These are phyloP conservation scores for Microctonus hyperodae DNA, from an alignment of 2,888 invertebrate genomes.

Conservation along the genomic window DNA sequence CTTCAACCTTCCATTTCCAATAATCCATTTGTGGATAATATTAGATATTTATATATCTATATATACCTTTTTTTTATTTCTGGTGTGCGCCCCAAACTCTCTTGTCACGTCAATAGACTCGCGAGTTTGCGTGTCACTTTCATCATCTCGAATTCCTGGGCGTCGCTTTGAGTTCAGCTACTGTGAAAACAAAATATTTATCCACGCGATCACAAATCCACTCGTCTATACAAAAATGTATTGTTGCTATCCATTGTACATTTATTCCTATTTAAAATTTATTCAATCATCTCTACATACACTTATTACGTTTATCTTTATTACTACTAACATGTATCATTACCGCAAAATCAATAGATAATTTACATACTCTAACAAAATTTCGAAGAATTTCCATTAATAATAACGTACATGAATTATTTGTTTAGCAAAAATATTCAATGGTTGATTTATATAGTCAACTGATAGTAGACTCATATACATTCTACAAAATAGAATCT, in stretches of 20 bases:
- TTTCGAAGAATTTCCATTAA: not conserved
- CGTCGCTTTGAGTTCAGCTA: slow-evolving; percentile 24
- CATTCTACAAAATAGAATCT: not conserved
- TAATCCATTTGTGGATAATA: no score
- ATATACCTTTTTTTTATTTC: not conserved
- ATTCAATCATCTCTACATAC: not conserved
- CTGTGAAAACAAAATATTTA: slow-evolving; percentile 19
- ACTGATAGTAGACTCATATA: not conserved
- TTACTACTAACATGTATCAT: not conserved
- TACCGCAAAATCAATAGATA: no score
- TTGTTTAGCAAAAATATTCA: not conserved
- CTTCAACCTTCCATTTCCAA: slow-evolving; percentile 8
- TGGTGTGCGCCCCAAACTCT: not conserved
- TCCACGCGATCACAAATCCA: slow-evolving; percentile 19
- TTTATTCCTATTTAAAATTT: not conserved
- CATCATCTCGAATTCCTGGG: slow-evolving; percentile 27
- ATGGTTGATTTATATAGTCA: not conserved
- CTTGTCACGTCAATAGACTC: slow-evolving; percentile 20
- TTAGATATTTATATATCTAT: no score
- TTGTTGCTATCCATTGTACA: not conserved
- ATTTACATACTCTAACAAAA: not conserved
- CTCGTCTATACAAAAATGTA: no score
- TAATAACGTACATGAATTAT: not conserved
- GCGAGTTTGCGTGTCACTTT: slow-evolving; percentile 29
- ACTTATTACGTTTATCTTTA: not conserved